A percentile compares a stretch with the other conserved stretches of the same genome.
These are phyloP conservation scores for Acrocera orbiculus DNA, from an alignment of 2,888 invertebrate genomes.

Conservation along the genomic window DNA sequence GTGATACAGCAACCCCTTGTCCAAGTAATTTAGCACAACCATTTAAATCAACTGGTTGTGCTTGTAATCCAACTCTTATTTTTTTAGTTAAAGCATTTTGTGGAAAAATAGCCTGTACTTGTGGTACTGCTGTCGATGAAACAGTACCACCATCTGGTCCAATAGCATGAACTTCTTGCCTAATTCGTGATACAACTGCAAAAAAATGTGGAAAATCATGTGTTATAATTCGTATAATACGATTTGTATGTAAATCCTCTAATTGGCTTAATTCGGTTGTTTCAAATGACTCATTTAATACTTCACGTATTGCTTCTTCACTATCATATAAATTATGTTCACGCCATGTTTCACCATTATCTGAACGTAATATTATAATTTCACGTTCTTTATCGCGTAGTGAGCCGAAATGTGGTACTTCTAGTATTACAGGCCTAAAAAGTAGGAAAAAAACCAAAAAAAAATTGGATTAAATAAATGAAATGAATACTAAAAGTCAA, in stretches of 20 bases:
- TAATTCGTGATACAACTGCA: constrained; percentile 83
- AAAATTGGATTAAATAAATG: too few species aligned
- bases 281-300: constrained; percentile 81
- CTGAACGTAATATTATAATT: constrained; percentile 87
- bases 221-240: constrained; percentile 86
- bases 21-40: constrained; percentile 75
- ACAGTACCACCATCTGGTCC: constrained; percentile 97
- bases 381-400: constrained; percentile 86
- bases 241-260: constrained; percentile 70
- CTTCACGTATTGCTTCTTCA: constrained; percentile 79
- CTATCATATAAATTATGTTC: constrained; percentile 79
- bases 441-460: too few species aligned
- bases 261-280: constrained; percentile 50
- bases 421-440: constrained; percentile 71
- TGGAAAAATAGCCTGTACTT: constrained; percentile 73
- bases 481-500: too few species aligned
- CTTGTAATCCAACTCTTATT: constrained; percentile 95
- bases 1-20: constrained; percentile 91
- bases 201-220: constrained; percentile 97
- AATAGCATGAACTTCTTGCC: constrained; percentile 93
- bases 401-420: constrained; percentile 96
- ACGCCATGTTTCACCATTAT: constrained; percentile 97
- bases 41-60: constrained; percentile 80
- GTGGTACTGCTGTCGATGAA: constrained; percentile 82
- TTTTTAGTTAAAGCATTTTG: constrained; percentile 95